Percentiles rank a stretch among this genome's conserved stretches.
These are phyloP conservation scores for Sebastiscus albofasciatus DNA, from an alignment of 2,797 vertebrate genomes.

Conservation along the genomic window DNA sequence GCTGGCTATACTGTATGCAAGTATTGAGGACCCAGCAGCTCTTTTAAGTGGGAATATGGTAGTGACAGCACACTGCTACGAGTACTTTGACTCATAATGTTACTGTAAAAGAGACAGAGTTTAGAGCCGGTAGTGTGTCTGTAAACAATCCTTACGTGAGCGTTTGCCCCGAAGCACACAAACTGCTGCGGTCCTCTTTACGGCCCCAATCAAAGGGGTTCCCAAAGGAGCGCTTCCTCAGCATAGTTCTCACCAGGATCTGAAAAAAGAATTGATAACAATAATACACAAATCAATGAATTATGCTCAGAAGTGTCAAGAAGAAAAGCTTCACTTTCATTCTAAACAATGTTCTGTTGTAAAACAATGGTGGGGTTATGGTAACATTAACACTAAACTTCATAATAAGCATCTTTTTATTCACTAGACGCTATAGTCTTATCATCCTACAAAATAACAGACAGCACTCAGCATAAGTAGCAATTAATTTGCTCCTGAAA, in stretches of 20 bases:
- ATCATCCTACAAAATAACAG: background rate
- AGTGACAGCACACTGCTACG: background rate
- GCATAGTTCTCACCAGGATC: slow-evolving; percentile 98
- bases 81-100: background rate
- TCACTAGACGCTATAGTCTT: background rate
- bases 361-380: background rate
- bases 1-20: background rate
- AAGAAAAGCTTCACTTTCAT: background rate
- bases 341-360: background rate
- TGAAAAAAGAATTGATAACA: slow-evolving; percentile 58
- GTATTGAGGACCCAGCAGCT: background rate
- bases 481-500: background rate
- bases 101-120: background rate
- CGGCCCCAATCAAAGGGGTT: slow-evolving; percentile 95
- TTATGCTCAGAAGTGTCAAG: background rate
- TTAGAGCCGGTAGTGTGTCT: background rate
- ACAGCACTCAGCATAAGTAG: background rate
- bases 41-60: background rate
- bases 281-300: background rate
- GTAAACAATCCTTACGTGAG: slow-evolving; percentile 85
- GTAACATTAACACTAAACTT: background rate
- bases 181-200: slow-evolving; percentile 86
- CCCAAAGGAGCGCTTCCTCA: slow-evolving; percentile 96
- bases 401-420: background rate
- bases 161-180: slow-evolving; percentile 83